Evolutionary conservation across 2,113 vertebrate genomes (phyloP).

Genomic region (Stigmatopora nigra): DNA sequence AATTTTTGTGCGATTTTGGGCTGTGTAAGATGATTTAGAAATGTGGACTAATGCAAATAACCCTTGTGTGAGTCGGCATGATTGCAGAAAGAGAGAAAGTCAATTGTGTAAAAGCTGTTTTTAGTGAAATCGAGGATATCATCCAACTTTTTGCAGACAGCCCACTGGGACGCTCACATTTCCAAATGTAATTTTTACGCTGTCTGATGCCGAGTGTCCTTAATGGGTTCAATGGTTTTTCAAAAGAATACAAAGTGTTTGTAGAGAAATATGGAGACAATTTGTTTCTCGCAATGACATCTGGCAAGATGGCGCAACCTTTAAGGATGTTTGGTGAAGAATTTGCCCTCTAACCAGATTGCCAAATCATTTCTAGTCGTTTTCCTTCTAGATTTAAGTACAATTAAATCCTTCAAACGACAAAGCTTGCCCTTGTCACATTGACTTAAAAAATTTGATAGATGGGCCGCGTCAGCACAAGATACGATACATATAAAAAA

Average conservation of each 20-base stretch:
- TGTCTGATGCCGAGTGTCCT: background rate
- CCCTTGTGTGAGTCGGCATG: constrained; percentile 11
- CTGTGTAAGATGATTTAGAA: background rate
- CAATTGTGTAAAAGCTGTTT: constrained; percentile 26
- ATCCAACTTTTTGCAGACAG: constrained; percentile 10
- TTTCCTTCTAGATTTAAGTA: background rate
- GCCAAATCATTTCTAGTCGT: background rate
- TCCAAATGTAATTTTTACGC: constrained; percentile 37
- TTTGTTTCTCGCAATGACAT: background rate
- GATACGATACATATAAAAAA: no score
- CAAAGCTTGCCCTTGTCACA: background rate
- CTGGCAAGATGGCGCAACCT: background rate
- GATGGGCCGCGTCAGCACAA: no score
- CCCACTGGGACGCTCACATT: background rate
- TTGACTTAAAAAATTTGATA: no score
- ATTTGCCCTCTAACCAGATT: background rate
- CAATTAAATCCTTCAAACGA: background rate
- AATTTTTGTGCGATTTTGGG: background rate
- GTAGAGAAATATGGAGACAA: background rate
- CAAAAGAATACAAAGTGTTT: background rate
- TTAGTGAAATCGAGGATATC: constrained; percentile 28
- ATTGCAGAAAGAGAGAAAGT: constrained; percentile 18
- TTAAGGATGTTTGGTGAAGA: background rate
- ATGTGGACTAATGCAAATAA: constrained; percentile 13
- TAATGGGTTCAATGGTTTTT: background rate